Base-by-base conservation (phyloP, 2,113 vertebrate genomes). In the Hydrolagus affinis region DNA sequence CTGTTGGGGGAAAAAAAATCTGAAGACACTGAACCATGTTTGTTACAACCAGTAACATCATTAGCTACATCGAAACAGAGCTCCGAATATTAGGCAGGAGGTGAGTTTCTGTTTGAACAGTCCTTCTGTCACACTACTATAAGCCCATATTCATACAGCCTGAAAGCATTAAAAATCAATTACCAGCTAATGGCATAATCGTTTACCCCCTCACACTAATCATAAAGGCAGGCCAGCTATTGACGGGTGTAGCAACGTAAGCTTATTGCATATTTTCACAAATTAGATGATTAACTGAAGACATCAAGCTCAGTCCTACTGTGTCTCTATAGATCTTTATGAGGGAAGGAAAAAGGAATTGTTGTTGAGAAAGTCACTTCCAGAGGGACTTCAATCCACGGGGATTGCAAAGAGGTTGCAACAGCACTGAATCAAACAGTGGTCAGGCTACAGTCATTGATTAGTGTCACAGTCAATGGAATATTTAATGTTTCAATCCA, bases 251-350 rank as follows among this genome's bases (percentile, higher is more conserved):
- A 90, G 64, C n/a, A 30, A 87, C 85, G 76, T 85, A 87, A 88
- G 85, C 86, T 87, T 70, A 90, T 87, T 86, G 87, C 21, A 32
- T 89, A 80, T 89, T 89, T 88, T 90, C 87, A 88, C 68, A 92
- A 91, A 90, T 86, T 85, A 87, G 85, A 86, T 76, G 77, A 87
- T 87, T 86, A 85, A 87, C 85, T 86, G 78, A 87, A 89, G 90
- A 76, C 85, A 80, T 88, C 70, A 86, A 89, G 87, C 60, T 86
- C 19, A 7, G 86, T 86, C 68, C 14, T 78, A 66, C 0, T 0
- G 21, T 83, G 66, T 75, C 87, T 90, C 77, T 88, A 60, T 17
- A 88, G 86, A 87, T 57, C 73, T 9, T 72, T 59, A 60, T 56
- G 85, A 86, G 68, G 76, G 14, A 80, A 85, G 88, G 86, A 30